These are phyloP conservation scores for Latheticus oryzae DNA, from an alignment of 2,888 invertebrate species.

Conservation along the genomic window DNA sequence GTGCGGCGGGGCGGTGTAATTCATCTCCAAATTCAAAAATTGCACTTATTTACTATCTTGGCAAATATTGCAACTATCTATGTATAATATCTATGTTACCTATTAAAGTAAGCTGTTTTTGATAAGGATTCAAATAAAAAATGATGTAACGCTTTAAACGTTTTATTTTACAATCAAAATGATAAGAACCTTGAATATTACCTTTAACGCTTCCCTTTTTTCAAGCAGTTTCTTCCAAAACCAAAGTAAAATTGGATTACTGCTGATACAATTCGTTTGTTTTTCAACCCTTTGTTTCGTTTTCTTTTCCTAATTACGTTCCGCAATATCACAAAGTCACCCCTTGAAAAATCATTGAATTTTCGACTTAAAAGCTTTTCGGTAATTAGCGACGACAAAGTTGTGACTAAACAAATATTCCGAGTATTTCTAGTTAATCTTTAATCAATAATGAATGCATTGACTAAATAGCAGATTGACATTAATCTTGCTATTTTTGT, in stretches of 20 bases:
- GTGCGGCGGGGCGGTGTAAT: too few relatives aligned
- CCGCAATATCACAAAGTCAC: constrained; percentile 6
- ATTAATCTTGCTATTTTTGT: constrained; percentile 37
- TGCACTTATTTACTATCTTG: too few relatives aligned
- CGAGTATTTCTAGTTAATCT: constrained; percentile 40
- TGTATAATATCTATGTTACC: too few relatives aligned
- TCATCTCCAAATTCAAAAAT: too few relatives aligned
- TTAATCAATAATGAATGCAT: constrained; percentile 35
- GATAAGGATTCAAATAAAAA: too few relatives aligned
- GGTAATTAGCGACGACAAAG: constrained; percentile 29
- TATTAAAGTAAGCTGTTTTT: too few relatives aligned
- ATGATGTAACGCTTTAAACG: too few relatives aligned
- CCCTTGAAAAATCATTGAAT: constrained; percentile 23
- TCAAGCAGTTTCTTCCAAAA: neutral
- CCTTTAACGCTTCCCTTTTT: too few relatives aligned
- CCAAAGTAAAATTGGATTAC: too few relatives aligned
- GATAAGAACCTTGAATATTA: too few relatives aligned
- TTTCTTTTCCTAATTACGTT: constrained; percentile 1
- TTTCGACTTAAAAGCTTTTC: constrained; percentile 32
- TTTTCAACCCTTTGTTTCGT: neutral
- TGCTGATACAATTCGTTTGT: constrained; percentile 2
- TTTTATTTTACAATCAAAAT: too few relatives aligned
- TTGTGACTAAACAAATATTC: constrained; percentile 17
- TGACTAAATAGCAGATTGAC: constrained; percentile 24
- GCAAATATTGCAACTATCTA: too few relatives aligned